Evolutionary conservation across 2,888 invertebrate species (phyloP), one percentile per base, ranked within the genome.

Genomic region (Nemoura dubitans): DNA sequence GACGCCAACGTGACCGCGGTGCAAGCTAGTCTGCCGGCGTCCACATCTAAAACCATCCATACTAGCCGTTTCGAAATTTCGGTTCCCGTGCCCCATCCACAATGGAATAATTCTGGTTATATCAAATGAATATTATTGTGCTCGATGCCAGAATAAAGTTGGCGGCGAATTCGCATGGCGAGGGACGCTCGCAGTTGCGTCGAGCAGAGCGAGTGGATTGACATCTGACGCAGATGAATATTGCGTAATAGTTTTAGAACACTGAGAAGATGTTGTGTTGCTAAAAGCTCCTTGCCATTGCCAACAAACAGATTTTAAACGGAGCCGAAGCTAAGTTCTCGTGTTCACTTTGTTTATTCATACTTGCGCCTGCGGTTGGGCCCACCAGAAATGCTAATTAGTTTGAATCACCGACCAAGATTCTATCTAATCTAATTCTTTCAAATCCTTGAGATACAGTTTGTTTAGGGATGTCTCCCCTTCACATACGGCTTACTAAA

Each of bases 181-280:
- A 59, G 21, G 16, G 59, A 36, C 59, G 59, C 59, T 59, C 59
- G 59, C 59, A 59, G 59, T 59, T 59, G 59, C 59, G 14, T 10
- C 21, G 3, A 3, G 59, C 59, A 36, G 36, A 3, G 36, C 1
- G 59, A 59, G 59, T 59, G 59, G 59, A 59, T 59, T 59, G 59
- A 59, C 59, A 59, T 59, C 59, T 59, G 59, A 59, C 59, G 59
- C 59, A 59, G 59, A 59, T 59, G 59, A 59, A 59, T 59, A 59
- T 59, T 59, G 59, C 59, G 21, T 21, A 59, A 59, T 59, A 59
- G 21, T 59, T 59, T 59, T 59, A 59, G 59, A 59, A 59, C 59
- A 21, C 59, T 59, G 59, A 7, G 59, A 7, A 59, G 3, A 59
- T 59, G 59, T 21, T 59, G 59, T 21, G 59, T 59, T 59, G 59